Evolutionary conservation across 1,140 invertebrate species (phyloP), one percentile per base, ranked within the genome.

Genomic region (Drosophila arawakana): DNA sequence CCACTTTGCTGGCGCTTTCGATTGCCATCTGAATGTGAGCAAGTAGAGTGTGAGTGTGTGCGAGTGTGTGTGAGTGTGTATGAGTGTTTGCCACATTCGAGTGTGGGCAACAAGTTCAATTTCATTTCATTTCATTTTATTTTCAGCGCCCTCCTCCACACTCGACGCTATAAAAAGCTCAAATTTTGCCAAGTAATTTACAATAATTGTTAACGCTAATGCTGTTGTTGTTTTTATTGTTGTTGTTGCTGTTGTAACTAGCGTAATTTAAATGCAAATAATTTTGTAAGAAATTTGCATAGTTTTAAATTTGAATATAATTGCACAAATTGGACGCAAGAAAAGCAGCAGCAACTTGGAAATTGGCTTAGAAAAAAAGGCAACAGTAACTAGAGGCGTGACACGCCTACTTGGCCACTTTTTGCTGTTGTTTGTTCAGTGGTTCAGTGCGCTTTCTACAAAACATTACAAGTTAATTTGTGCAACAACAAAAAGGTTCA

Each of bases 301-400:
- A 78, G 78, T 71, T 74, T 84, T 76, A 89, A 84, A 89, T 89
- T 89, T 90, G 80, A 89, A 89, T 89, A 89, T 81, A 90, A 89
- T 89, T 89, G 81, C 84, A 76, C 61, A 81, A 89, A 89, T 88
- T 88, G 82, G 47, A 74, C 47, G 68, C 82, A 75, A 61, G 49
- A 65, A 39, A 37, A 60, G 44, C 61, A 57, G 60, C 78, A 63
- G 49, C 69, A 43, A 35, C 37, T 60, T 44, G 25, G 11, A 78
- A 86, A 86, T 74, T 77, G 73, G 58, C 73, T 49, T 7, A 68
- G 74, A 72, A 67, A 6, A 11, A 71, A 47, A 74, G 60, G 70
- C 55, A 74, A 78, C 18, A 21, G 18, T 21, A 30, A 30, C 3
- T 30, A 30, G 6, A 30, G 25, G 30, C 50, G 50, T 7, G 50